These are phyloP conservation scores for Cylloceria caligata DNA, from an alignment of 2,888 invertebrate genomes.

Conservation along the genomic window DNA sequence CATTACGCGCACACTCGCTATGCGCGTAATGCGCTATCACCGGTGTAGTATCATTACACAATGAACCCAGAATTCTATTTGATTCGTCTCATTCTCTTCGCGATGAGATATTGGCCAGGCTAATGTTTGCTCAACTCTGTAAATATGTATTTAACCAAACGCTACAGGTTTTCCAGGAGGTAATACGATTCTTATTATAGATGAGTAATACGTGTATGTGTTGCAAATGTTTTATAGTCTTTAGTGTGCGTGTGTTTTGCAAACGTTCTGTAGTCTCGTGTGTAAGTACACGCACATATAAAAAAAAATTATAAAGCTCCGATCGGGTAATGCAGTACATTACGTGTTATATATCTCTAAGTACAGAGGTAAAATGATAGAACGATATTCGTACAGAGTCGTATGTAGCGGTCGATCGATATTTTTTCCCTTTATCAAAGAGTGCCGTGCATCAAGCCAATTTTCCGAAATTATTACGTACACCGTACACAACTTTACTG, in stretches of 20 bases:
- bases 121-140: constrained; percentile 78
- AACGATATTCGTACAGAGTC: constrained; percentile 60
- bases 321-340: constrained; percentile 13
- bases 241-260: neutral
- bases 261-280: neutral
- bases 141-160: constrained; percentile 77
- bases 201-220: constrained; percentile 13
- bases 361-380: constrained; percentile 31
- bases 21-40: no score
- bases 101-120: constrained; percentile 48
- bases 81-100: neutral
- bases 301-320: constrained; percentile 39
- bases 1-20: no score
- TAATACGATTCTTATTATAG: constrained; percentile 10
- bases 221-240: neutral
- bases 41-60: constrained; percentile 51
- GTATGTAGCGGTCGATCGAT: neutral
- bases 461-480: constrained; percentile 81
- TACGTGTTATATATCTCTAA: constrained; percentile 24
- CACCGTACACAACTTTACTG: constrained; percentile 18
- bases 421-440: constrained; percentile 75
- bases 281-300: neutral
- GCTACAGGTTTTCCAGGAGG: constrained; percentile 35
- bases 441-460: constrained; percentile 79
- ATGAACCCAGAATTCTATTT: constrained; percentile 57